A percentile compares a stretch with the other conserved stretches of the same genome.
Conservation (phyloP, 2,888 invertebrate species). For the Drosophila niveifrons region DNA sequence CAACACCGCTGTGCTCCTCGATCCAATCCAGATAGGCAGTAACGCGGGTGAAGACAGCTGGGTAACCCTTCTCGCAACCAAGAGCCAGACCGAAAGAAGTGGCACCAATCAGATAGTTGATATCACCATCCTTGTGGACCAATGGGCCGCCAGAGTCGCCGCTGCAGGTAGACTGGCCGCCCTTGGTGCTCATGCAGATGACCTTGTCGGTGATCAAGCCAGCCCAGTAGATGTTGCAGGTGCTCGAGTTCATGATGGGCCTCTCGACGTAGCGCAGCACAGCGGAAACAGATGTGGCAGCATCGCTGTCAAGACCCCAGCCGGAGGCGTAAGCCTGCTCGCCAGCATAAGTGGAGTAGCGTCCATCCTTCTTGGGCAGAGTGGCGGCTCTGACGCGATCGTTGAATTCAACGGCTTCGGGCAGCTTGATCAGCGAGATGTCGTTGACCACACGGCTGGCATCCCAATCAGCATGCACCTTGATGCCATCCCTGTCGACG, state of each 20-base stretch:
- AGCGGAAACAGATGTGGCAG: constrained; percentile 59
- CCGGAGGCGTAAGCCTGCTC: constrained; percentile 72
- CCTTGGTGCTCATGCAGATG: constrained; percentile 84
- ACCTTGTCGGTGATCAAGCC: constrained; percentile 52
- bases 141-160: constrained; percentile 83
- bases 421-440: constrained; percentile 75
- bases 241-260: constrained; percentile 58
- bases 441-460: constrained; percentile 59
- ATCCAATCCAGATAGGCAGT: constrained; percentile 84
- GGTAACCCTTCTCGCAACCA: constrained; percentile 75
- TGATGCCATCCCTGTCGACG: constrained; percentile 45
- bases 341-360: constrained; percentile 61
- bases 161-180: constrained; percentile 83
- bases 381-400: constrained; percentile 54
- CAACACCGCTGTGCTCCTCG: constrained; percentile 62
- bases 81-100: constrained; percentile 71
- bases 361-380: constrained; percentile 58
- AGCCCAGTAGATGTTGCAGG: constrained; percentile 61
- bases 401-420: constrained; percentile 45
- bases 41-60: constrained; percentile 79
- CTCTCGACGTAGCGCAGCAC: constrained; percentile 66
- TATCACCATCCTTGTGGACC: constrained; percentile 74
- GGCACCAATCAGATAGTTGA: constrained; percentile 69
- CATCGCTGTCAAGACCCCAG: constrained; percentile 77
- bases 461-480: constrained; percentile 65